phyloP scores from a whole-genome alignment of 2,888 invertebrate genomes.

The Stenodera caucasica region DNA sequence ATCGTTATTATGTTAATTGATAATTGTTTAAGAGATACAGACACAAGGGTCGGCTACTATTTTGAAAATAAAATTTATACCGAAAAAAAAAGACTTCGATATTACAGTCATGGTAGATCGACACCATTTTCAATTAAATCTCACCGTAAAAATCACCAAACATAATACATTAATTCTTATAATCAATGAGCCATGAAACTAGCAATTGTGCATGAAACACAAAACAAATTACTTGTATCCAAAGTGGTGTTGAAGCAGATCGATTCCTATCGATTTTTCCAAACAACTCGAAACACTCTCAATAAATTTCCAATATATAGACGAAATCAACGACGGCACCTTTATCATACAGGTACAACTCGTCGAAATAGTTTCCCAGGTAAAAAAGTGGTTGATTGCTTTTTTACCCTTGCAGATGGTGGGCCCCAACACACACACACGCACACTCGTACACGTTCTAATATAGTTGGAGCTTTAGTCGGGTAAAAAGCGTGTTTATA shows the following conservation, averaged over 20 bases:
- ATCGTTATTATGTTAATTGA: conserved; percentile 4
- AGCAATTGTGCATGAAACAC: conserved; percentile 30
- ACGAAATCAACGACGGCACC: neutral
- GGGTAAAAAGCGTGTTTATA: neutral
- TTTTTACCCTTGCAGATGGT: conserved; percentile 14
- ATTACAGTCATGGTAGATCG: conserved; percentile 8
- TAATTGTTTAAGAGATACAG: no score
- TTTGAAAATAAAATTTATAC: neutral
- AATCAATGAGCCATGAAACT: conserved; percentile 31
- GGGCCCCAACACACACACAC: neutral
- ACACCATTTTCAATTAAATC: conserved; percentile 21
- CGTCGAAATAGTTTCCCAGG: conserved; percentile 12
- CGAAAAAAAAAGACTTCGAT: conserved; percentile 6
- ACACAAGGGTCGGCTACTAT: neutral
- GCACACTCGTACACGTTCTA: conserved; percentile 6
- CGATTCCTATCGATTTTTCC: conserved; percentile 4
- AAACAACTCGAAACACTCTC: neutral
- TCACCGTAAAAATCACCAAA: conserved; percentile 23
- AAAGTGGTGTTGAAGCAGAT: conserved; percentile 24
- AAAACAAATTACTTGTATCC: conserved; percentile 30
- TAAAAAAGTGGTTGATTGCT: conserved; percentile 16
- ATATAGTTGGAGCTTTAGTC: neutral
- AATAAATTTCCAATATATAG: neutral
- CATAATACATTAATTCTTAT: conserved; percentile 29
- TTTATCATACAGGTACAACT: conserved; percentile 9